Evolutionary conservation across 2,888 invertebrate genomes (phyloP).

Genomic region (Mellilla xanthometata): DNA sequence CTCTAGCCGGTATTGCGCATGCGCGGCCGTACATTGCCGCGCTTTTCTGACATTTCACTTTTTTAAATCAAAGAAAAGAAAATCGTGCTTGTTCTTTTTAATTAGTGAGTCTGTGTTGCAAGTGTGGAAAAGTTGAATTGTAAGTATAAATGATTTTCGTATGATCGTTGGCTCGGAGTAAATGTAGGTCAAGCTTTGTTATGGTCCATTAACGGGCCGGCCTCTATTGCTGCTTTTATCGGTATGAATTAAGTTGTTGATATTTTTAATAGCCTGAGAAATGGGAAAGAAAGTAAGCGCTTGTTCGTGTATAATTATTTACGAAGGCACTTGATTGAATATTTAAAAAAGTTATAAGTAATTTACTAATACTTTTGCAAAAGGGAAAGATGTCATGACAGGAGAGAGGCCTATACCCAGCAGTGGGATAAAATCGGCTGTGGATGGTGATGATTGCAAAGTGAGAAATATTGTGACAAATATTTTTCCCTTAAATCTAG

Average conservation of each 20-base stretch:
- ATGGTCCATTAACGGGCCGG: slow-evolving; percentile 39
- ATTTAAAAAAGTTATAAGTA: no score
- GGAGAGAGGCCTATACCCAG: no score
- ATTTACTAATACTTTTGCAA: no score
- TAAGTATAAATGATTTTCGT: slow-evolving; percentile 52
- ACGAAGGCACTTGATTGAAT: no score
- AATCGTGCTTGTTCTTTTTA: slow-evolving; percentile 42
- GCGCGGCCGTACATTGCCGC: slow-evolving; percentile 60
- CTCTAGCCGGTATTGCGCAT: slow-evolving; percentile 56
- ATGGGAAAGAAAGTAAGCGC: not conserved
- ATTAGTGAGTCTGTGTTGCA: slow-evolving; percentile 50
- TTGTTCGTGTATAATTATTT: no score
- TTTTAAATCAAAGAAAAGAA: slow-evolving; percentile 29
- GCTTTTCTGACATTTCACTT: slow-evolving; percentile 48
- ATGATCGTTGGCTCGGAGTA: slow-evolving; percentile 44
- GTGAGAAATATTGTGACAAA: no score
- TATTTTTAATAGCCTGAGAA: not conserved
- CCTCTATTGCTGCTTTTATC: slow-evolving; percentile 35
- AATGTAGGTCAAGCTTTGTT: slow-evolving; percentile 60
- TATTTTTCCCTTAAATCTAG: no score
- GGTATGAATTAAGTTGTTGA: slow-evolving; percentile 25
- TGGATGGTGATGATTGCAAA: no score
- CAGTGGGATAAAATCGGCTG: no score
- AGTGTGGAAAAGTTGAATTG: slow-evolving; percentile 38
- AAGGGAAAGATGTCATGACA: no score